Conservation (phyloP, 2,113 vertebrate genomes). For the Neolamprologus longior region DNA sequence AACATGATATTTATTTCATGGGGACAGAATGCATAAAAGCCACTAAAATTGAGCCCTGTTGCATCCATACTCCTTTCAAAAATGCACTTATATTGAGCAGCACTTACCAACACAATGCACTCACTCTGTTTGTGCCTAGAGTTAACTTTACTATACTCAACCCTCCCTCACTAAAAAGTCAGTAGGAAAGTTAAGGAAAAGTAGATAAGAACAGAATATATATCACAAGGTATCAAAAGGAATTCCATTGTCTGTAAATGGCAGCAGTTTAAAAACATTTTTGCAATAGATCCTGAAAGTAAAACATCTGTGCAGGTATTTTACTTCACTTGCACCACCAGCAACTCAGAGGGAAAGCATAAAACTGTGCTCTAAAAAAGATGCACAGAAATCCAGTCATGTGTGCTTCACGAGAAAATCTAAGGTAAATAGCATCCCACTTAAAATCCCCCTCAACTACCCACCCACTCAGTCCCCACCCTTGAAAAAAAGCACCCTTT, state of each 20-base stretch:
- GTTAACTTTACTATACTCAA: neutral
- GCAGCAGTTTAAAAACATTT: neutral
- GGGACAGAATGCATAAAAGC: constrained; percentile 68
- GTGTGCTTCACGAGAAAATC: neutral
- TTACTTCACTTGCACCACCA: neutral
- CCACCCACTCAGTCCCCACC: constrained; percentile 37
- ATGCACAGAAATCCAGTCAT: neutral
- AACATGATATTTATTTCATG: constrained; percentile 75
- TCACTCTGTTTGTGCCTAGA: constrained; percentile 20
- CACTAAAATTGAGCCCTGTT: constrained; percentile 40
- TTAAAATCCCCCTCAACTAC: constrained; percentile 27
- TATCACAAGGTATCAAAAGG: neutral
- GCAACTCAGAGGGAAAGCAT: neutral
- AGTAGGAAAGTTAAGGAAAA: neutral
- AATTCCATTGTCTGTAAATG: neutral
- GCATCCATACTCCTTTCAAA: constrained; percentile 25
- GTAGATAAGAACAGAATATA: neutral
- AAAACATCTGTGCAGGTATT: neutral
- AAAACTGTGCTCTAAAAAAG: neutral
- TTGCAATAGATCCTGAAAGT: neutral
- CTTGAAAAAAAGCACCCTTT: constrained; percentile 49
- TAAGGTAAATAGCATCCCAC: constrained; percentile 26
- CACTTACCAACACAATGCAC: constrained; percentile 53
- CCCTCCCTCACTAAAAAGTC: neutral
- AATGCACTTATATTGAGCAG: constrained; percentile 40